A percentile compares a stretch with the other conserved stretches of the same genome.
These are phyloP conservation scores for Dryocosmus kuriphilus DNA, from an alignment of 2,888 invertebrate genomes.

Conservation along the genomic window DNA sequence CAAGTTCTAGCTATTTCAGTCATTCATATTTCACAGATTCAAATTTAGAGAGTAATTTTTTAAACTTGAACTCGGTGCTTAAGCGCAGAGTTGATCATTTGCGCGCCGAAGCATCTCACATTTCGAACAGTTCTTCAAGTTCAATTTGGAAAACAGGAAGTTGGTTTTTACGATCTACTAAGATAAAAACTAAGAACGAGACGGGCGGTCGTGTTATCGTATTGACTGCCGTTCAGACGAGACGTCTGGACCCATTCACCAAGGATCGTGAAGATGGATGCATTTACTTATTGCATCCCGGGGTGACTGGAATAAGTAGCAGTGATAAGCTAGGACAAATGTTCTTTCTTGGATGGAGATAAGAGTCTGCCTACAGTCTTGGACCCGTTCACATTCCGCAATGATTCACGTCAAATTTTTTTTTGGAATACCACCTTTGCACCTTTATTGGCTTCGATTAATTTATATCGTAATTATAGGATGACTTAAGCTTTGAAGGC, in stretches of 20 bases:
- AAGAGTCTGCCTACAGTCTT: conserved; percentile 50
- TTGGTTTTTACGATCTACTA: neutral
- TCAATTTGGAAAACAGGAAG: neutral
- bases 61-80: no score
- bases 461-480: conserved; percentile 10
- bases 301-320: conserved; percentile 61
- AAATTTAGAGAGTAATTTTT: no score
- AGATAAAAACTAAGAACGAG: conserved; percentile 4
- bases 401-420: conserved; percentile 47
- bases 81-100: no score
- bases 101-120: no score
- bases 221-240: conserved; percentile 27
- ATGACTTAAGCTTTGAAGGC: neutral
- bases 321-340: conserved; percentile 66
- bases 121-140: no score
- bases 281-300: conserved; percentile 59
- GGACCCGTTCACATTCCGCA: conserved; percentile 57
- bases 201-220: conserved; percentile 37
- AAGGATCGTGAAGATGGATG: conserved; percentile 19
- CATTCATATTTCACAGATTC: no score
- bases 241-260: conserved; percentile 23
- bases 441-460: conserved; percentile 2
- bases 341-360: conserved; percentile 61
- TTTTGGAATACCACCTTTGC: conserved; percentile 21
- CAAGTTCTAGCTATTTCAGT: no score